These are phyloP conservation scores for Montipora efflorescens DNA, from an alignment of 64 coral and sea anemone genomes.

Conservation along the genomic window DNA sequence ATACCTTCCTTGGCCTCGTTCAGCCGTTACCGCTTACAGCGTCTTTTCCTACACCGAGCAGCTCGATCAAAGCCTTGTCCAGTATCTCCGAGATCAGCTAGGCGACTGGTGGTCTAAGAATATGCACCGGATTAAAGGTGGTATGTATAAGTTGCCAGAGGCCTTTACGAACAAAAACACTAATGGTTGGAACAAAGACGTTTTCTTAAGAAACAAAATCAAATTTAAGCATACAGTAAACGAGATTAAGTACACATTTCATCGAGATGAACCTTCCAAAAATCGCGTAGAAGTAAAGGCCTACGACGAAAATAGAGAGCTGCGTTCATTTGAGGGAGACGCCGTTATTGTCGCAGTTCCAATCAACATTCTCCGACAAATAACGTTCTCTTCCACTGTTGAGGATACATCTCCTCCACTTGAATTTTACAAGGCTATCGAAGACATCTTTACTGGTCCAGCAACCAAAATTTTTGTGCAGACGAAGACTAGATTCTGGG, in stretches of 20 bases:
- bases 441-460: slow-evolving; percentile 56
- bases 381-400: background rate
- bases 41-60: slow-evolving; percentile 52
- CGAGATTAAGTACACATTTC: slow-evolving; percentile 31
- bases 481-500: slow-evolving; percentile 62
- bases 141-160: slow-evolving; percentile 43
- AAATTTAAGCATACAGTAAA: slow-evolving; percentile 18
- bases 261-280: slow-evolving; percentile 2
- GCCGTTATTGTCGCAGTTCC: slow-evolving; percentile 54
- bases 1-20: slow-evolving; percentile 44
- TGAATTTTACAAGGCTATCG: slow-evolving; percentile 37
- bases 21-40: slow-evolving; percentile 31
- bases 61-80: slow-evolving; percentile 53
- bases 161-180: background rate
- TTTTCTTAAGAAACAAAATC: background rate
- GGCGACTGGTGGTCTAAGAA: slow-evolving; percentile 47
- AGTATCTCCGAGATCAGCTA: slow-evolving; percentile 54
- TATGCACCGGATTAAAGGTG: slow-evolving; percentile 46
- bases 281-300: slow-evolving; percentile 6
- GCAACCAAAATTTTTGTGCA: slow-evolving; percentile 54
- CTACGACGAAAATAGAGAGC: slow-evolving; percentile 7
- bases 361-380: slow-evolving; percentile 53
- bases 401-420: background rate
- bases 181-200: background rate
- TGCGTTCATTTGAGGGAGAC: slow-evolving; percentile 4